A percentile compares a stretch with the other conserved stretches of the same genome.
Conservation (phyloP, 2,797 vertebrate genomes). For the Artibeus jamaicensis region DNA sequence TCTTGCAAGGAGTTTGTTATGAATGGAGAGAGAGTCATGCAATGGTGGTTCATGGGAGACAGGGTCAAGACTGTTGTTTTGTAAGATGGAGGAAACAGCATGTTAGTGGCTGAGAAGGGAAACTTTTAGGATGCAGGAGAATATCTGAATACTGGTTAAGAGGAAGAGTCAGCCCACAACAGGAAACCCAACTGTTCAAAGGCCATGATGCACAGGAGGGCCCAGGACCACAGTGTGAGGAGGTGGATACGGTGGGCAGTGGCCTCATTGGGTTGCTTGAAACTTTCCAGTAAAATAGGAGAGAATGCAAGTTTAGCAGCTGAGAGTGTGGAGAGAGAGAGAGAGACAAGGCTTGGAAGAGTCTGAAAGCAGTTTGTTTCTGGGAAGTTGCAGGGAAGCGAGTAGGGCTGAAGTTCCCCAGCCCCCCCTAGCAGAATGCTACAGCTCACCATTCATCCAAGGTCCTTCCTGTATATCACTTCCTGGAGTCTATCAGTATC, state of each 20-base stretch:
- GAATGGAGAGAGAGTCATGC: not conserved
- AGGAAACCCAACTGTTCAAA: accelerated
- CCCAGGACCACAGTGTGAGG: accelerated
- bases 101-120: accelerated
- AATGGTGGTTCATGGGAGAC: not conserved
- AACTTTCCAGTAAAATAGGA: not conserved
- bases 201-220: not conserved
- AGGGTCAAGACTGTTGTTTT: not conserved
- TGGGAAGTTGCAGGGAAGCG: accelerated
- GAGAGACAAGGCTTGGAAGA: accelerated
- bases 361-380: not conserved
- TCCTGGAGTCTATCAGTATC: accelerated
- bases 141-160: not conserved
- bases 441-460: accelerated
- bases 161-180: not conserved
- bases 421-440: not conserved
- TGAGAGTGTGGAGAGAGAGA: no score
- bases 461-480: not conserved
- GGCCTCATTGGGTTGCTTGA: not conserved
- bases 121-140: not conserved
- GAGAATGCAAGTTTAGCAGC: not conserved
- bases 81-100: not conserved
- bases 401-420: not conserved
- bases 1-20: not conserved
- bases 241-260: accelerated